A percentile compares a stretch with the other conserved stretches of the same genome.
Conservation (phyloP, 92 coral and sea anemone genomes). For the Montipora capitata region DNA sequence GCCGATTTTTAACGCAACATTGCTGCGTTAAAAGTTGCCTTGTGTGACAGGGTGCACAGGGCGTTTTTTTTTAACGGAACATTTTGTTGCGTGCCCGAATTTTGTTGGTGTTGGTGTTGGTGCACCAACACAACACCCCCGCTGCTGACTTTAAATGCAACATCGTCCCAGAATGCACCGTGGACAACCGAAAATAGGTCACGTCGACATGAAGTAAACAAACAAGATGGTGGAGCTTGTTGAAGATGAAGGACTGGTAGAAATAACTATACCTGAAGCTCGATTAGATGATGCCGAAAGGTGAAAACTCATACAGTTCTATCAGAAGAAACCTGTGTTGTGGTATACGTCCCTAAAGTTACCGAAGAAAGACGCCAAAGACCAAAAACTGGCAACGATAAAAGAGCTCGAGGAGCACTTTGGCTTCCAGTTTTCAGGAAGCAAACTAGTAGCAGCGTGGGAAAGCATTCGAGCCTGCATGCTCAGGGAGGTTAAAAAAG, state of each 20-base stretch:
- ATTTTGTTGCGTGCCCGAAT: no score
- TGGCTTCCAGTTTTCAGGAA: neutral
- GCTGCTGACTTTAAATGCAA: neutral
- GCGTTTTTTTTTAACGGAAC: no score
- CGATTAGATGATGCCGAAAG: neutral
- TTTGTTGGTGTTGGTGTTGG: constrained; percentile 4
- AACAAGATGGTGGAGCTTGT: neutral
- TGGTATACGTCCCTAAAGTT: no score
- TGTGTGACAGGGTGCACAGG: no score
- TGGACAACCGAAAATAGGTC: neutral
- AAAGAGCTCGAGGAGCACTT: constrained; percentile 5
- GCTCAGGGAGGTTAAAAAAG: no score
- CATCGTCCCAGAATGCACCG: constrained; percentile 21
- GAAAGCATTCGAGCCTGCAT: neutral
- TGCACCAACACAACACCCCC: constrained; percentile 8
- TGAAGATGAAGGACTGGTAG: constrained; percentile 2
- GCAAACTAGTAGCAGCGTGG: neutral
- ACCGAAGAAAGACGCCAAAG: neutral
- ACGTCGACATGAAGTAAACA: neutral
- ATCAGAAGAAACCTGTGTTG: no score
- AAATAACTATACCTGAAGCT: neutral
- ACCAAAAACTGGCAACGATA: neutral
- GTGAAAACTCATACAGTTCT: constrained; percentile 1
- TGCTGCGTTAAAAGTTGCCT: no score
- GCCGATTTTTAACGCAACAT: no score